Conservation (phyloP, 2,797 vertebrate genomes). For the Sebastes matsubarae region DNA sequence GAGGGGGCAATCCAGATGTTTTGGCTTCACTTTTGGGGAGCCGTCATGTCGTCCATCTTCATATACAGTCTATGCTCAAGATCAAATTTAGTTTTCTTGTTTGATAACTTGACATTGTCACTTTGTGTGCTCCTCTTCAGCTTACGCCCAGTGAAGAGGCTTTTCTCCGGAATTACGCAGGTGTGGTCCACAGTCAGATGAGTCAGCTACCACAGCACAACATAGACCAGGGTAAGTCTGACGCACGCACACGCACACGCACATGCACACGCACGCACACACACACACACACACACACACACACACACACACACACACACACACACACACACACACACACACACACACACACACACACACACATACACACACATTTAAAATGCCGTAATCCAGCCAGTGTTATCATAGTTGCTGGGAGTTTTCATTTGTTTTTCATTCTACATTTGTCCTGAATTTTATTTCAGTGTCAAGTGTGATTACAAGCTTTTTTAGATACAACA, state of each 20-base stretch:
- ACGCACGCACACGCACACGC: neutral
- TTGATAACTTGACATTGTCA: neutral
- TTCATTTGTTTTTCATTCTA: too few species aligned
- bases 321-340: neutral
- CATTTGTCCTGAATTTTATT: neutral
- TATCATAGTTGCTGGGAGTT: neutral
- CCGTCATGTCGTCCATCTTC: too few species aligned
- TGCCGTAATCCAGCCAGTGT: neutral
- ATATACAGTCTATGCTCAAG: too few species aligned
- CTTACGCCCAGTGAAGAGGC: slow-evolving; percentile 96
- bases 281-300: neutral
- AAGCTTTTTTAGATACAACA: too few species aligned
- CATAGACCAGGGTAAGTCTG: slow-evolving; percentile 93
- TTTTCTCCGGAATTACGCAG: slow-evolving; percentile 95
- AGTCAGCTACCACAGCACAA: slow-evolving; percentile 98
- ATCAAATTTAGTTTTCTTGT: neutral
- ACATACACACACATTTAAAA: neutral
- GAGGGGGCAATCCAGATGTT: too few species aligned
- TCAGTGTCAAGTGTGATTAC: neutral
- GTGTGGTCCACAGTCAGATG: slow-evolving; percentile 97
- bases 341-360: neutral
- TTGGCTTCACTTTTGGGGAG: too few species aligned
- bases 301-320: neutral
- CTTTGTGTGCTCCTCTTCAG: slow-evolving; percentile 70
- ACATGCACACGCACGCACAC: neutral